Percentiles rank a stretch among this genome's conserved stretches.
Conservation (phyloP, 2,797 vertebrate species). For the Lagodon rhomboides region DNA sequence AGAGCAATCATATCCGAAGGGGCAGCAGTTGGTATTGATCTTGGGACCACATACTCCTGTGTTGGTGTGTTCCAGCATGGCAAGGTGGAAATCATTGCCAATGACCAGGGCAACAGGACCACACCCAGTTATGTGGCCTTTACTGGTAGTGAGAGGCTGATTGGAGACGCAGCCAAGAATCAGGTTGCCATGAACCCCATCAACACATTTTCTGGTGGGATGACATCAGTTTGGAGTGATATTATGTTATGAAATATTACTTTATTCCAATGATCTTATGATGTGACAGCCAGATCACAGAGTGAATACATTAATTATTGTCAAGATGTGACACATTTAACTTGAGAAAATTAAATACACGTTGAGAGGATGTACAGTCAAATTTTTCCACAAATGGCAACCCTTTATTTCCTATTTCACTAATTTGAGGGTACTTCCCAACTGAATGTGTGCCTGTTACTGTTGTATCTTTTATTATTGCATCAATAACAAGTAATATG, state of each 20-base stretch:
- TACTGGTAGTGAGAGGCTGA: constrained; percentile 88
- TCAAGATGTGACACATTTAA: neutral
- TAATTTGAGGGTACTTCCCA: too few relatives aligned
- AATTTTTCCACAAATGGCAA: too few relatives aligned
- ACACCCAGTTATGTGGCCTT: constrained; percentile 91
- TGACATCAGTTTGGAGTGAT: neutral
- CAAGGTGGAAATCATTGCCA: constrained; percentile 93
- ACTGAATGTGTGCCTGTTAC: too few relatives aligned
- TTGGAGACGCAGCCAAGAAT: constrained; percentile 91
- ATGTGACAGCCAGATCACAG: neutral
- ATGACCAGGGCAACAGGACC: constrained; percentile 91
- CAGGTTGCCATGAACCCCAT: constrained; percentile 93
- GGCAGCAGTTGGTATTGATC: constrained; percentile 90
- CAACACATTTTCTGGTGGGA: constrained; percentile 90
- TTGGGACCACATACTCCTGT: constrained; percentile 92
- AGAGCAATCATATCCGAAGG: constrained; percentile 87
- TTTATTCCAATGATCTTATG: neutral
- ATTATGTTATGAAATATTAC: constrained; percentile 7
- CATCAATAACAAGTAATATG: too few relatives aligned
- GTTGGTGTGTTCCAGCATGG: constrained; percentile 92
- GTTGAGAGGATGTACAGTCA: too few relatives aligned
- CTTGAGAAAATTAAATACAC: too few relatives aligned
- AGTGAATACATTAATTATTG: neutral
- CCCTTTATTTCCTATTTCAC: too few relatives aligned
- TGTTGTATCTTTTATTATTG: too few relatives aligned